Base-by-base conservation (phyloP, 2,888 invertebrate species). In the Drosophila subsilvestris region DNA sequence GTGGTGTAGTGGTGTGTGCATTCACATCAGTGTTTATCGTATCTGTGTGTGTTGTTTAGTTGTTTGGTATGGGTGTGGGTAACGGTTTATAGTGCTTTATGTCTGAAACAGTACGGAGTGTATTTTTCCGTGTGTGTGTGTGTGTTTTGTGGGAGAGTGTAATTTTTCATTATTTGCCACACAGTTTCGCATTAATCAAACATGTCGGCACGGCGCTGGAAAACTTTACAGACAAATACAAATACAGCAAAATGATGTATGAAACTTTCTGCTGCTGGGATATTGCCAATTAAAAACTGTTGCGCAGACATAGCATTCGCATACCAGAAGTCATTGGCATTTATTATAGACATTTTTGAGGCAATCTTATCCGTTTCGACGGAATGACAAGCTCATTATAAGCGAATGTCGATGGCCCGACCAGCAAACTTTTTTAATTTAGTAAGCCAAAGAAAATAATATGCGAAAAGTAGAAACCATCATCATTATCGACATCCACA, bases 121-220 rank as follows among this genome's bases (percentile, higher is more conserved):
- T 43, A 50, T 50, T 32, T 18, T 32, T 45, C 37, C 49, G 49
- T 43, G 20, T 42, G 18, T 53, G 49, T 43, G 20, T 42, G 18
- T 58, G 54, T 43, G 22, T 51, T 62, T 44, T 57, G 37, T 45
- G 55, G 27, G n/a, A 9, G 54, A 12, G 57, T n/a, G 75, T 82
- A 75, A 82, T 82, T 75, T 82, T 87, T 85, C 88, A 87, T 87
- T 82, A 81, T 82, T 82, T 87, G 70, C 82, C 79, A 53, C 68
- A 48, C 72, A 44, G 57, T 69, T 79, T 20, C 62, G 58, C 83
- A 82, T 87, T 75, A 86, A 82, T 82, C 82, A 82, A 61, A 70
- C 75, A 77, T 79, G 14, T 74, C 49, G 49, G 22, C 14, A 51
- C 49, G 49, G 22, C 14, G 54, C 25, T 65, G 62, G 14, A 17